These are phyloP conservation scores for Malurus cyaneus DNA, from an alignment of 2,113 vertebrate genomes.

Conservation along the genomic window DNA sequence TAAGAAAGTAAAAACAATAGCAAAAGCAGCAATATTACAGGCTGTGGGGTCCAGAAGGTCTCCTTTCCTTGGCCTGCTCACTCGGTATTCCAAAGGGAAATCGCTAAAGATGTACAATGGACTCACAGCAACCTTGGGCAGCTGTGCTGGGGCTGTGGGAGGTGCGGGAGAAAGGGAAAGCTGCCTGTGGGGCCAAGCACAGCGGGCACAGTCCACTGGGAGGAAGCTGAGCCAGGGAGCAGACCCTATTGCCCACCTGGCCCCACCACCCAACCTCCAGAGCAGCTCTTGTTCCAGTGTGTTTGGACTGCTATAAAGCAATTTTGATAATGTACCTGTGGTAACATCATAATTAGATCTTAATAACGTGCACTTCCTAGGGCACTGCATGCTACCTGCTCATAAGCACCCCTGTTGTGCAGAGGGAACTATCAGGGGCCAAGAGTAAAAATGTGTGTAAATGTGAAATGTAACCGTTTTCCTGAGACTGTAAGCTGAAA, in stretches of 20 bases:
- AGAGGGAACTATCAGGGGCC: background rate
- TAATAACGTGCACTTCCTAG: background rate
- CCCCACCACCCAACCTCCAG: background rate
- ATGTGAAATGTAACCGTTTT: background rate
- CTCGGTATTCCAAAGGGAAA: background rate
- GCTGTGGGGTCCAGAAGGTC: background rate
- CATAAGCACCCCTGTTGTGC: background rate
- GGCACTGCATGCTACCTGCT: background rate
- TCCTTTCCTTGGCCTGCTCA: background rate
- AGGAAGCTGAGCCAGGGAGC: background rate
- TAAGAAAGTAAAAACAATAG: background rate
- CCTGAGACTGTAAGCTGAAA: background rate
- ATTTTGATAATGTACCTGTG: background rate
- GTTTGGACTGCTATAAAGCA: background rate
- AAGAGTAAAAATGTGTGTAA: background rate
- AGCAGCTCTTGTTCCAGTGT: background rate
- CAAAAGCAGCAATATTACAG: background rate
- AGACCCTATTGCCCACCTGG: background rate
- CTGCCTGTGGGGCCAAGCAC: background rate
- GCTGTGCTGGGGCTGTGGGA: background rate
- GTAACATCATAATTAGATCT: background rate
- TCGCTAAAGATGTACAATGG: background rate
- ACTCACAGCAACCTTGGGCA: background rate
- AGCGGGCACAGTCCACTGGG: rapidly evolving
- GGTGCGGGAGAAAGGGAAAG: background rate